Conservation (phyloP, 2,113 vertebrate species). For the Lepus americanus region DNA sequence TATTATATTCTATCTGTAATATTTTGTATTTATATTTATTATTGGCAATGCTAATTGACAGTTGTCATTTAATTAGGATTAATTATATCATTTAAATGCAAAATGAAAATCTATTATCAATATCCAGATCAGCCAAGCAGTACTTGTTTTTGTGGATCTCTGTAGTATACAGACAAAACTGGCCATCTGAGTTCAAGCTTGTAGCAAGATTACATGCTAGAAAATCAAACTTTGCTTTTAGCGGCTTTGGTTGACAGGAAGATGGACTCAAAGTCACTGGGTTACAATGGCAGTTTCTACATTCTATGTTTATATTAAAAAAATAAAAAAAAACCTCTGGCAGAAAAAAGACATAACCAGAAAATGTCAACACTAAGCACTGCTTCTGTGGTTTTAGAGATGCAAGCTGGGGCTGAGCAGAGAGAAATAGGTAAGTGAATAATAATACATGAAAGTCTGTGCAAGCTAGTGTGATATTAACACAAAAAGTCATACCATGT, state of each 20-base stretch:
- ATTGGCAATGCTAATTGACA: background rate
- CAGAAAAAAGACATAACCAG: background rate
- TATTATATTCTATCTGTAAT: background rate
- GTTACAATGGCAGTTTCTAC: background rate
- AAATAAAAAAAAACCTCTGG: background rate
- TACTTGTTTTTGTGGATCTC: background rate
- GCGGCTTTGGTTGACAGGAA: background rate
- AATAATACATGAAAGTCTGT: background rate
- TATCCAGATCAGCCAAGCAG: background rate
- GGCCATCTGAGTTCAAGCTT: background rate
- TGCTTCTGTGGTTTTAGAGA: background rate
- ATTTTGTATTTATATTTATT: background rate
- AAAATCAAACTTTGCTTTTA: conserved; percentile 20
- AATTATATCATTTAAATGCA: background rate
- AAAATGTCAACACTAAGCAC: background rate
- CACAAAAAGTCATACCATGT: background rate
- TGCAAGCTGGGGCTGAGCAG: background rate
- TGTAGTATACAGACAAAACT: background rate
- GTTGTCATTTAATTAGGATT: background rate
- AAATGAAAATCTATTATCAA: background rate
- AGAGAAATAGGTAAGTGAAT: background rate
- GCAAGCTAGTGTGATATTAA: background rate
- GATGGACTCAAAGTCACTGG: background rate
- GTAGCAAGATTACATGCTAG: background rate
- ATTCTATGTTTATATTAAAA: background rate